Conservation (phyloP, 2,797 vertebrate species). For the Centropyge bicolor region DNA sequence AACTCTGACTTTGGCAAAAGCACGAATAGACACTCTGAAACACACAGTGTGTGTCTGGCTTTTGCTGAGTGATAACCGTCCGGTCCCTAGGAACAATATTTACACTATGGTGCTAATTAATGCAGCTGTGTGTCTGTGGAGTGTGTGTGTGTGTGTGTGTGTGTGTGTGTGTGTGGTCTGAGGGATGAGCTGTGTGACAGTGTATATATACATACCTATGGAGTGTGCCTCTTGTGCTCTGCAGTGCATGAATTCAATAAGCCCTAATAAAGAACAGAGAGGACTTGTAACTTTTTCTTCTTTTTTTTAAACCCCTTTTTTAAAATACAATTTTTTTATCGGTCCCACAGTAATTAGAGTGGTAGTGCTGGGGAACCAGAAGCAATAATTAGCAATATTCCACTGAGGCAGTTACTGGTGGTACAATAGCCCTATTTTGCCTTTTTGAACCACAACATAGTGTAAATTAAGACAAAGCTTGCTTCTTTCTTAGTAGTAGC, state of each 20-base stretch:
- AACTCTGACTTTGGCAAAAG: slow-evolving; percentile 58
- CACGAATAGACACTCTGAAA: slow-evolving; percentile 26
- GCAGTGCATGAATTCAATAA: slow-evolving; percentile 21
- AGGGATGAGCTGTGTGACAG: slow-evolving; percentile 21
- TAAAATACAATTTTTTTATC: slow-evolving; percentile 22
- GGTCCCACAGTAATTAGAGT: slow-evolving; percentile 19
- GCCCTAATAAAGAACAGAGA: not conserved
- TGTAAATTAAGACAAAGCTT: not conserved
- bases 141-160: slow-evolving; percentile 16
- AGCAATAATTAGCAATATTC: slow-evolving; percentile 24
- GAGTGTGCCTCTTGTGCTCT: slow-evolving; percentile 8
- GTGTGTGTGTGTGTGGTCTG: not conserved
- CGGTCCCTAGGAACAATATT: slow-evolving; percentile 47
- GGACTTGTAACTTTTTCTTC: not conserved
- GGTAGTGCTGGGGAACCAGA: not conserved
- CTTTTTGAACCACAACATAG: not conserved
- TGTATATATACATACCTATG: not conserved
- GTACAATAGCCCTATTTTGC: not conserved
- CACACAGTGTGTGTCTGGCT: slow-evolving; percentile 8
- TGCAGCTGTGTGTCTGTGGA: slow-evolving; percentile 1
- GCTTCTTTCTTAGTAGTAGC: not conserved
- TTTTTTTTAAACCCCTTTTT: not conserved
- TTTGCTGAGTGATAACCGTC: slow-evolving; percentile 29
- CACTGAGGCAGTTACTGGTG: slow-evolving; percentile 21
- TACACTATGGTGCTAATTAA: slow-evolving; percentile 25